phyloP scores from a whole-genome alignment of 2,797 vertebrate species.

The Choloepus didactylus region DNA sequence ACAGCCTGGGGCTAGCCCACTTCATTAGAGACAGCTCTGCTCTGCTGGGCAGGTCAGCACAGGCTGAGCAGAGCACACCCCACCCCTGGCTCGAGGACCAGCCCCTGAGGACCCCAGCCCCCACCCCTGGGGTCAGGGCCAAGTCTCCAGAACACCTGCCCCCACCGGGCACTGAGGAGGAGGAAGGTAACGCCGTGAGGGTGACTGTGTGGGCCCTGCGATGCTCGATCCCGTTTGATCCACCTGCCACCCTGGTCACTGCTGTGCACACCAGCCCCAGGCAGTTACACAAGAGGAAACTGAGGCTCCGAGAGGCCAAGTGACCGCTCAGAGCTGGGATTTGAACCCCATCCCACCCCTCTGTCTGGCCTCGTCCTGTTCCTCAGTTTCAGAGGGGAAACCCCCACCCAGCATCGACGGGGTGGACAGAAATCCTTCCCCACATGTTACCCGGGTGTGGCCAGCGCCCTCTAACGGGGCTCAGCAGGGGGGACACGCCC shows the following conservation, averaged over 20 bases:
- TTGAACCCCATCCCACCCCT: background rate
- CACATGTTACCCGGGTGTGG: background rate
- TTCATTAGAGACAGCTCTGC: slow-evolving; percentile 74
- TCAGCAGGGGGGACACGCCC: background rate
- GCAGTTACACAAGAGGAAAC: background rate
- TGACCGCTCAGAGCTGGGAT: background rate
- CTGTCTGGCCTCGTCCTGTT: background rate
- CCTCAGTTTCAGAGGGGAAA: background rate
- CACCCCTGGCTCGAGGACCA: background rate
- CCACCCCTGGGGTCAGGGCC: background rate
- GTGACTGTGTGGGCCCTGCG: fast-evolving
- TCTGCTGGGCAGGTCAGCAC: background rate
- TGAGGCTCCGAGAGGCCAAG: background rate
- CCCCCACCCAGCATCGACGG: too few species aligned
- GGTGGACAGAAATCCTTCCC: background rate
- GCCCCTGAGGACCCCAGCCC: background rate
- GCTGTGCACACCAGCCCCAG: background rate
- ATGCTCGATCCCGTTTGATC: background rate
- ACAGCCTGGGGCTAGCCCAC: slow-evolving; percentile 67
- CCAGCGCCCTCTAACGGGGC: background rate
- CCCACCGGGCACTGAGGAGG: background rate
- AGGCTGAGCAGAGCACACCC: background rate
- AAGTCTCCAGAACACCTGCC: background rate
- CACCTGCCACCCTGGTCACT: background rate
- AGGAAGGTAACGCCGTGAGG: too few species aligned